These are phyloP conservation scores for Rhinophrynus dorsalis DNA, from an alignment of 2,797 vertebrate species.

Conservation along the genomic window DNA sequence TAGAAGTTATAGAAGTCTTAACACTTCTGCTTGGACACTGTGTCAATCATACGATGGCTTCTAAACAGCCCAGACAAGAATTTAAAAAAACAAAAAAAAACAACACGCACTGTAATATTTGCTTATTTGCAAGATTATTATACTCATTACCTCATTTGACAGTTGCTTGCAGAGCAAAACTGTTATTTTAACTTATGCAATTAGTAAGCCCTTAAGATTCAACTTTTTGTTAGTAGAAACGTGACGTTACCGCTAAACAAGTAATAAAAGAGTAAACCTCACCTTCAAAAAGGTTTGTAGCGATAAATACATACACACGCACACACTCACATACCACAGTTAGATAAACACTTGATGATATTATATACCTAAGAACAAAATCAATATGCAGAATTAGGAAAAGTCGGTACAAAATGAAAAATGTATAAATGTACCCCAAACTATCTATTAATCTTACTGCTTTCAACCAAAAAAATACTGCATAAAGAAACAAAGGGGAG, in stretches of 20 bases:
- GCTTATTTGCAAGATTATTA: constrained; percentile 55
- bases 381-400: too few species aligned
- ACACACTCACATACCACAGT: constrained; percentile 66
- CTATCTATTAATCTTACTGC: too few species aligned
- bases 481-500: too few species aligned
- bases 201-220: constrained; percentile 70
- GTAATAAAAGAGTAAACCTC: constrained; percentile 99
- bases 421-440: too few species aligned
- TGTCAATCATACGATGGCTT: constrained; percentile 75
- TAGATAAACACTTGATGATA: constrained; percentile 51
- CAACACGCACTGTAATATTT: constrained; percentile 75
- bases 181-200: constrained; percentile 71
- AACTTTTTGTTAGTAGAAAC: constrained; percentile 85
- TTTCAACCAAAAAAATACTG: too few species aligned
- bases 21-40: constrained; percentile 82
- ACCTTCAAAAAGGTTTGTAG: constrained; percentile 75
- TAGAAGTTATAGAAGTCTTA: constrained; percentile 81
- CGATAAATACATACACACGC: constrained; percentile 66
- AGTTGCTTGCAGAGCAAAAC: constrained; percentile 77
- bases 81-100: constrained; percentile 70
- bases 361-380: not conserved
- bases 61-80: constrained; percentile 83
- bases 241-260: constrained; percentile 99
- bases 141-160: constrained; percentile 69
- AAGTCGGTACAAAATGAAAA: too few species aligned